Conservation (phyloP, 1,140 invertebrate genomes). For the Brachystomella parvula region DNA sequence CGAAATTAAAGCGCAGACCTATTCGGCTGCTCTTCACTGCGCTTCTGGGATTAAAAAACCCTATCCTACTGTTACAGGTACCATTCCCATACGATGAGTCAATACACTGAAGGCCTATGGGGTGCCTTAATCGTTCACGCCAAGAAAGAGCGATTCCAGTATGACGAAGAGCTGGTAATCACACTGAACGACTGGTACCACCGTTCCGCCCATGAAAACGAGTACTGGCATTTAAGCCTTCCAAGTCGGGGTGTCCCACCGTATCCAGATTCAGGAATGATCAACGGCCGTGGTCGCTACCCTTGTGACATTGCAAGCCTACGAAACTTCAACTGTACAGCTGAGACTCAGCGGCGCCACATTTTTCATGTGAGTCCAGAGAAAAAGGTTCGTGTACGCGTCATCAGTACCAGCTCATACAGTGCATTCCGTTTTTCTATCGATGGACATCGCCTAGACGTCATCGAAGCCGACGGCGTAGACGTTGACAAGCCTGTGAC, state of each 20-base stretch:
- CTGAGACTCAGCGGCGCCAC: not conserved
- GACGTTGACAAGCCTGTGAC: not conserved
- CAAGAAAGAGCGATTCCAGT: constrained; percentile 10
- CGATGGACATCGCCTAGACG: constrained; percentile 20
- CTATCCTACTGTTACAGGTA: not conserved
- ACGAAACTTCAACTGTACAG: not conserved
- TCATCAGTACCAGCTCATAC: constrained; percentile 21
- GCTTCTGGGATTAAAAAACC: too few species aligned
- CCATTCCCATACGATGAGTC: constrained; percentile 22
- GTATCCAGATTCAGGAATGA: not conserved
- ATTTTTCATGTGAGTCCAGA: constrained; percentile 16
- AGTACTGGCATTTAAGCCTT: not conserved
- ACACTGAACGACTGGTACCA: constrained; percentile 31
- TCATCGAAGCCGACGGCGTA: constrained; percentile 25
- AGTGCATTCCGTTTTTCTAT: constrained; percentile 26
- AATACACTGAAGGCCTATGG: constrained; percentile 29
- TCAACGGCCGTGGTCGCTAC: not conserved
- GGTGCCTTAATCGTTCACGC: constrained; percentile 21
- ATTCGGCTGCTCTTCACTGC: too few species aligned
- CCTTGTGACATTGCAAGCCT: not conserved
- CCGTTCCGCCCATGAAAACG: constrained; percentile 11
- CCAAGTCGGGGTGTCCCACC: constrained; percentile 12
- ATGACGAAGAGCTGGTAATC: constrained; percentile 20
- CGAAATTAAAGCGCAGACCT: too few species aligned
- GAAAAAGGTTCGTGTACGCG: constrained; percentile 19